phyloP scores from a whole-genome alignment of 2,113 vertebrate genomes.

The Eira barbara region DNA sequence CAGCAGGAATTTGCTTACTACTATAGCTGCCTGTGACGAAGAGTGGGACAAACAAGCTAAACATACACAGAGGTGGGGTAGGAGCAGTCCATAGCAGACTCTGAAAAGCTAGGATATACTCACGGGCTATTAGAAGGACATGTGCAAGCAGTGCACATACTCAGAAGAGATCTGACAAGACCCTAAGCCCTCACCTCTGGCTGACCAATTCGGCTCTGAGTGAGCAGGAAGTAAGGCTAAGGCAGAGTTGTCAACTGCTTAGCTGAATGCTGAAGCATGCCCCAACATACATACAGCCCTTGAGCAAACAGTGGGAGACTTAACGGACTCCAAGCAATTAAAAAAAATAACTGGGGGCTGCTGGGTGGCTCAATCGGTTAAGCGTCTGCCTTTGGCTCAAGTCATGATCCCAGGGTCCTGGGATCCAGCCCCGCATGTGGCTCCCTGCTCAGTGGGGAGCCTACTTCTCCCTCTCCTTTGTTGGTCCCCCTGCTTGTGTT shows the following conservation, averaged over 20 bases:
- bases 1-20: neutral
- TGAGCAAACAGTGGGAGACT: neutral
- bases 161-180: neutral
- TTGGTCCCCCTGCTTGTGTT: too few species aligned
- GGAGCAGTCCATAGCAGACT: neutral
- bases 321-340: neutral
- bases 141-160: neutral
- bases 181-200: neutral
- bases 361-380: too few species aligned
- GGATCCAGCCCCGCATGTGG: too few species aligned
- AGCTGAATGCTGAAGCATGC: neutral
- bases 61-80: neutral
- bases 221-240: neutral
- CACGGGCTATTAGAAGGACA: neutral
- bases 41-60: neutral
- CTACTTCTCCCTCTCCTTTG: too few species aligned
- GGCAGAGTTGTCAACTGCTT: neutral
- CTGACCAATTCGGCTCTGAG: neutral
- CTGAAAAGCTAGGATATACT: neutral
- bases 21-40: neutral
- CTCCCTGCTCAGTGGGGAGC: too few species aligned
- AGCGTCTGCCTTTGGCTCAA: too few species aligned
- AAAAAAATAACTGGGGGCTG: neutral
- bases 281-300: neutral
- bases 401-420: too few species aligned